phyloP scores from a whole-genome alignment of 2,888 invertebrate species.

The Laspeyria flexula region DNA sequence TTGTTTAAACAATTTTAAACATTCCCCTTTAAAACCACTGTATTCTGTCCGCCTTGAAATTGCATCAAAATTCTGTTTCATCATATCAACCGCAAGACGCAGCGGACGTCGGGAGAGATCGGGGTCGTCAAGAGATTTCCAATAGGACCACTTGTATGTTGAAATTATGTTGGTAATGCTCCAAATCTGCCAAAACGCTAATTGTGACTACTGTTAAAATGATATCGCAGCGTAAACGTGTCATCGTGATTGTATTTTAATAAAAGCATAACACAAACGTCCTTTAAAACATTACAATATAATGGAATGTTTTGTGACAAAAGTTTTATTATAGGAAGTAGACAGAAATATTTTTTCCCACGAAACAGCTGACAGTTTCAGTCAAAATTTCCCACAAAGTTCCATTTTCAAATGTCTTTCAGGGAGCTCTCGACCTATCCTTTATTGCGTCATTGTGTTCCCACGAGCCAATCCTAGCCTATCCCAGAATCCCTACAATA shows the following conservation, averaged over 20 bases:
- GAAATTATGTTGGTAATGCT: too few species aligned
- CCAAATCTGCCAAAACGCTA: too few species aligned
- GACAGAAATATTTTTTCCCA: conserved; percentile 10
- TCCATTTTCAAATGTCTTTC: conserved; percentile 5
- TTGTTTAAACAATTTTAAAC: too few species aligned
- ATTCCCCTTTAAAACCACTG: too few species aligned
- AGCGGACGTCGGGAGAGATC: too few species aligned
- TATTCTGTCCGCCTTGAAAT: too few species aligned
- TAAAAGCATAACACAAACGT: conserved; percentile 5
- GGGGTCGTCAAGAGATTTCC: too few species aligned
- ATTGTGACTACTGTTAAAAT: too few species aligned
- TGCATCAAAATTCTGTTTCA: too few species aligned
- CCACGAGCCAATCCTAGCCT: conserved; percentile 75
- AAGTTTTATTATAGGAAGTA: conserved; percentile 8
- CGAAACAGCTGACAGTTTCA: conserved; percentile 3
- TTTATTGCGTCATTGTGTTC: conserved; percentile 58
- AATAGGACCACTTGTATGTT: too few species aligned
- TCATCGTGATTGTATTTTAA: not conserved
- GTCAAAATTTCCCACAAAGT: conserved; percentile 1
- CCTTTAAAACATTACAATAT: conserved; percentile 9
- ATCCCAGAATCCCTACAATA: conserved; percentile 60
- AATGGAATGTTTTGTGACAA: conserved; percentile 13
- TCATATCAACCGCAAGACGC: too few species aligned
- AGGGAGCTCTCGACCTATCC: conserved; percentile 15
- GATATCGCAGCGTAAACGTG: not conserved